Evolutionary conservation across 2,797 vertebrate genomes (phyloP).

Genomic region (Sarcoramphus papa): DNA sequence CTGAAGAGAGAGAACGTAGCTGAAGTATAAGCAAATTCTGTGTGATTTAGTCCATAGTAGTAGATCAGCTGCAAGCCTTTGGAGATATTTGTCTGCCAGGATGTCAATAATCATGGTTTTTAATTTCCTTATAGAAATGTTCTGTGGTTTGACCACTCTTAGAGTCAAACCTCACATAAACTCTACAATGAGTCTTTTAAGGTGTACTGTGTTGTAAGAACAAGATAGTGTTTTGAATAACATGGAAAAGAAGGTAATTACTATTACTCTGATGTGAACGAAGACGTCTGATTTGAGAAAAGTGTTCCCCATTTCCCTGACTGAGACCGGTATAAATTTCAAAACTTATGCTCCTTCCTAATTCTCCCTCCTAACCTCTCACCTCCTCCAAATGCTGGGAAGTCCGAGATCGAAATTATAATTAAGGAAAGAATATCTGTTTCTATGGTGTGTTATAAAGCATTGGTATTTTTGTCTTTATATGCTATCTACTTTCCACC

Average conservation of each 20-base stretch:
- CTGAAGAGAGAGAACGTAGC: not conserved
- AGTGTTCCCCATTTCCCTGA: not conserved
- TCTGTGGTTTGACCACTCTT: not conserved
- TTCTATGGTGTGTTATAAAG: not conserved
- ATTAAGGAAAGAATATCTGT: not conserved
- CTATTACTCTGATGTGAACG: not conserved
- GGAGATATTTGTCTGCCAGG: not conserved
- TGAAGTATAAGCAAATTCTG: not conserved
- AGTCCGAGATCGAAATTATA: not conserved
- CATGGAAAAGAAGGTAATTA: not conserved
- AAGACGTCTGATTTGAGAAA: not conserved
- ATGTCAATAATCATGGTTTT: not conserved
- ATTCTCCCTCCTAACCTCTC: not conserved
- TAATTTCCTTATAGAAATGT: not conserved
- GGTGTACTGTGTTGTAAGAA: not conserved
- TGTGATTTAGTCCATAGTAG: not conserved
- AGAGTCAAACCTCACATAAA: not conserved
- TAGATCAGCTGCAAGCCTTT: not conserved
- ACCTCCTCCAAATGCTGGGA: not conserved
- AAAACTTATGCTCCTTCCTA: not conserved
- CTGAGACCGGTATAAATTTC: not conserved
- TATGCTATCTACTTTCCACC: not conserved
- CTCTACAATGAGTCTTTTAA: not conserved
- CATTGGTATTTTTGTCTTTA: not conserved
- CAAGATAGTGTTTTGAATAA: not conserved